A percentile compares a stretch with the other conserved stretches of the same genome.
Conservation (phyloP, 2,113 vertebrate species). For the Brachirus orientalis region DNA sequence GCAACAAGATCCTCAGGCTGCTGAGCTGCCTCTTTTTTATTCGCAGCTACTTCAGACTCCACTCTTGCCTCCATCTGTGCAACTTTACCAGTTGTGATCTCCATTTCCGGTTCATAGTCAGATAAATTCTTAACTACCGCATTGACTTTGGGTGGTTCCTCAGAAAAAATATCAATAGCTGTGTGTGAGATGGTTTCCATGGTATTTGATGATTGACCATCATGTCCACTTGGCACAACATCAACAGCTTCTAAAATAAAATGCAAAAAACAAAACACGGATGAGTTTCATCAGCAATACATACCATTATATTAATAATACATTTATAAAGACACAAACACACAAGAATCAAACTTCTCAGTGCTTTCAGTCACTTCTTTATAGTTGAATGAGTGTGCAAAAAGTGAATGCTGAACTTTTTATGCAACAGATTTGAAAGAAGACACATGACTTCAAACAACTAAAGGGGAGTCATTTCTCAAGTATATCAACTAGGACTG, state of each 20-base stretch:
- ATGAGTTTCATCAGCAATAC: neutral
- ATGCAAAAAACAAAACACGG: neutral
- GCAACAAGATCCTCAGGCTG: constrained; percentile 14
- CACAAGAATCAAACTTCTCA: too few species aligned
- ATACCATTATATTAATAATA: neutral
- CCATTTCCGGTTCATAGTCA: neutral
- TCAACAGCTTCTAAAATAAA: constrained; percentile 1
- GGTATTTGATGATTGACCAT: neutral
- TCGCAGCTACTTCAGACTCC: constrained; percentile 1
- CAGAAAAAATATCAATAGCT: neutral
- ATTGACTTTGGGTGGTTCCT: neutral
- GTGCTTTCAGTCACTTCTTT: too few species aligned
- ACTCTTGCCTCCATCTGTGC: neutral
- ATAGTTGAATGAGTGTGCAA: too few species aligned
- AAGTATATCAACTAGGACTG: too few species aligned
- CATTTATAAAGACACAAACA: too few species aligned
- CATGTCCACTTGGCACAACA: neutral
- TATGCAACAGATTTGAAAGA: too few species aligned
- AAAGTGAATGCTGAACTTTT: too few species aligned
- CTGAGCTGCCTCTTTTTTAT: constrained; percentile 12
- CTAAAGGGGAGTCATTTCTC: too few species aligned
- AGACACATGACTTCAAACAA: too few species aligned
- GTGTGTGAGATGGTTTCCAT: neutral
- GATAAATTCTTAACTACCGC: neutral
- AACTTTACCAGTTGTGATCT: neutral